Evolutionary conservation across 2,888 invertebrate species (phyloP).

Genomic region (Actias luna): DNA sequence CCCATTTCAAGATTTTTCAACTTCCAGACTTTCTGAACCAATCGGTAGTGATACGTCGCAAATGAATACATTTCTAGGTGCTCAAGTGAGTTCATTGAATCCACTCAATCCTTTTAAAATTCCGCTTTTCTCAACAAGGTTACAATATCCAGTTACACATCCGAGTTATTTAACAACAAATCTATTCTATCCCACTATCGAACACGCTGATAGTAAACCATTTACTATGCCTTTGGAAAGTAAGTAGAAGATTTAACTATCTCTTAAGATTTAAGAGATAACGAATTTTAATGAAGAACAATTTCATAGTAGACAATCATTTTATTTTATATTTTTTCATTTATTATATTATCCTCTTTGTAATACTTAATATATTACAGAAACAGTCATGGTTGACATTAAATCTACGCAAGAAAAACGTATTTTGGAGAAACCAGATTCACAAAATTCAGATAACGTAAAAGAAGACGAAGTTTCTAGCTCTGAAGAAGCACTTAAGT

Average conservation of each 20-base stretch:
- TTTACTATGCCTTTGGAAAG: constrained; percentile 8
- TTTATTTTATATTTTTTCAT: no score
- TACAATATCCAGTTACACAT: constrained; percentile 64
- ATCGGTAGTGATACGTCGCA: constrained; percentile 41
- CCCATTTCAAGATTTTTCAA: constrained; percentile 54
- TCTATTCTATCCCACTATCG: constrained; percentile 64
- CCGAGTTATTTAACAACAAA: constrained; percentile 71
- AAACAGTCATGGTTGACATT: constrained; percentile 24
- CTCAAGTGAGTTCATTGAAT: constrained; percentile 46
- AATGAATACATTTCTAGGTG: constrained; percentile 45
- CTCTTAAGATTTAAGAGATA: neutral
- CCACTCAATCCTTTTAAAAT: constrained; percentile 63
- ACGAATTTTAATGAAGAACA: neutral
- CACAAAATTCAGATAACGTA: constrained; percentile 58
- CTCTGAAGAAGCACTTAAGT: constrained; percentile 84
- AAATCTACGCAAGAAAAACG: constrained; percentile 38
- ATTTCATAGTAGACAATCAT: neutral
- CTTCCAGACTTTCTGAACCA: constrained; percentile 48
- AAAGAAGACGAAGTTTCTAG: constrained; percentile 90
- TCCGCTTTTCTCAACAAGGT: constrained; percentile 59
- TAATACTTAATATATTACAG: constrained; percentile 28
- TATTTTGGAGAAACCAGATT: constrained; percentile 55
- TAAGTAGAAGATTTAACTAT: no score
- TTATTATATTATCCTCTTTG: no score
- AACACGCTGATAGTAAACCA: constrained; percentile 54